These are phyloP conservation scores for Acanthopleura granulata DNA, from an alignment of 2,888 invertebrate genomes.

Conservation along the genomic window DNA sequence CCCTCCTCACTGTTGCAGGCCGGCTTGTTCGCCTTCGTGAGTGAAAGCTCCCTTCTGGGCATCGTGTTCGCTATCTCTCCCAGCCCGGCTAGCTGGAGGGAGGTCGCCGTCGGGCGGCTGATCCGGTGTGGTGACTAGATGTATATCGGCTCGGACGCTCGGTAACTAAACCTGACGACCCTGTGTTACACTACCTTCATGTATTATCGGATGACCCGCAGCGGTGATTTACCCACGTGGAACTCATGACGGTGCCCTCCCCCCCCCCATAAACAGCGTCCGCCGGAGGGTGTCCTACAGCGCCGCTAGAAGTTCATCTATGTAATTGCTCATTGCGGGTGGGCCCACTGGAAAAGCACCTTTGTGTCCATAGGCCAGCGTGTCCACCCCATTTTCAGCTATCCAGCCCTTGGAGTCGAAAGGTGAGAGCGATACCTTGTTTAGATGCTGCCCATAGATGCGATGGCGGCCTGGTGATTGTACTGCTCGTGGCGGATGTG, in stretches of 20 bases:
- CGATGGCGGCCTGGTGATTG: conserved; percentile 15
- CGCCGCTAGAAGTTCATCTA: no score
- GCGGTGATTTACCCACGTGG: not conserved
- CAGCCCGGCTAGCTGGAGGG: not conserved
- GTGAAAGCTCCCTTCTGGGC: not conserved
- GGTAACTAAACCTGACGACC: not conserved
- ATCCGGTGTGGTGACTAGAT: not conserved
- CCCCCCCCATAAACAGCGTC: no score
- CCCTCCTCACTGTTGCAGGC: not conserved
- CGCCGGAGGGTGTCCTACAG: no score
- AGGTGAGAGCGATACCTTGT: conserved; percentile 18
- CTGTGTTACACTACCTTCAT: not conserved
- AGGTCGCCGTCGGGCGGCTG: not conserved
- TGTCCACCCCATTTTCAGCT: conserved; percentile 23
- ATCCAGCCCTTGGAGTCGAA: not conserved
- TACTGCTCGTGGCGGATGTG: conserved; percentile 25
- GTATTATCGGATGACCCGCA: not conserved
- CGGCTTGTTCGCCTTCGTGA: not conserved
- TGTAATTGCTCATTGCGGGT: not conserved
- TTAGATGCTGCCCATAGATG: conserved; percentile 23
- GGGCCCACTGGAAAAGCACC: not conserved
- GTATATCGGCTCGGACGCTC: not conserved
- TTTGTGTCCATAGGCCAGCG: conserved; percentile 11
- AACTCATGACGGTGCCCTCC: not conserved
- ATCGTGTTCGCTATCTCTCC: not conserved